Evolutionary conservation across 2,113 vertebrate genomes (phyloP).

Genomic region (Grus americana): DNA sequence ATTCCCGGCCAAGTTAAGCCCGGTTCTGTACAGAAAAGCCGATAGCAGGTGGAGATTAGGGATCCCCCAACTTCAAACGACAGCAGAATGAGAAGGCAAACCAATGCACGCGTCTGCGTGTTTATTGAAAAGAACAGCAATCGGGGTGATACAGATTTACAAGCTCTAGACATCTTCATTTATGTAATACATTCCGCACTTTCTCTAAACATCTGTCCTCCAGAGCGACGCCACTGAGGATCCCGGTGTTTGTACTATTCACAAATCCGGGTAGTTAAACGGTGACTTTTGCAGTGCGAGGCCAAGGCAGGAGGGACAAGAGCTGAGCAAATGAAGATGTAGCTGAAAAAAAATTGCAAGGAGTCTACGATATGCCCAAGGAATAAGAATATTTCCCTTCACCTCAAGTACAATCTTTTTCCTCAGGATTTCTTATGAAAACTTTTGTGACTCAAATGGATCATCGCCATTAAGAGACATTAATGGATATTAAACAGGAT

Average conservation of each 20-base stretch:
- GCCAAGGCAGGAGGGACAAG: background rate
- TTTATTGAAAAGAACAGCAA: background rate
- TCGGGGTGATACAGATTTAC: fast-evolving
- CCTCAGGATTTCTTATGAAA: background rate
- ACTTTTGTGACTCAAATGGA: background rate
- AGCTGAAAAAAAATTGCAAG: fast-evolving
- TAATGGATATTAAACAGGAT: background rate
- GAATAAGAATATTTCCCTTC: background rate
- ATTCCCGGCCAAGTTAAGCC: background rate
- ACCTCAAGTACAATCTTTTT: background rate
- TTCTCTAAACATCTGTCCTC: background rate
- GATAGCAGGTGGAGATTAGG: background rate
- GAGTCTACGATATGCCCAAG: background rate
- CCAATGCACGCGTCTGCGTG: fast-evolving
- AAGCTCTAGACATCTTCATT: background rate
- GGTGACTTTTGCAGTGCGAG: background rate
- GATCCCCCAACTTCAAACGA: background rate
- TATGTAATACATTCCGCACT: background rate
- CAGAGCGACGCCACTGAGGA: background rate
- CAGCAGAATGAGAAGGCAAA: background rate
- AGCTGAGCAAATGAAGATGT: background rate
- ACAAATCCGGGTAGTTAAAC: background rate
- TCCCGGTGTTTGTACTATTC: background rate
- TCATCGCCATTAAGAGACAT: background rate
- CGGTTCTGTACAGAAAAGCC: background rate